Evolutionary conservation across 2,888 invertebrate species (phyloP).

Genomic region (Noctua comes): DNA sequence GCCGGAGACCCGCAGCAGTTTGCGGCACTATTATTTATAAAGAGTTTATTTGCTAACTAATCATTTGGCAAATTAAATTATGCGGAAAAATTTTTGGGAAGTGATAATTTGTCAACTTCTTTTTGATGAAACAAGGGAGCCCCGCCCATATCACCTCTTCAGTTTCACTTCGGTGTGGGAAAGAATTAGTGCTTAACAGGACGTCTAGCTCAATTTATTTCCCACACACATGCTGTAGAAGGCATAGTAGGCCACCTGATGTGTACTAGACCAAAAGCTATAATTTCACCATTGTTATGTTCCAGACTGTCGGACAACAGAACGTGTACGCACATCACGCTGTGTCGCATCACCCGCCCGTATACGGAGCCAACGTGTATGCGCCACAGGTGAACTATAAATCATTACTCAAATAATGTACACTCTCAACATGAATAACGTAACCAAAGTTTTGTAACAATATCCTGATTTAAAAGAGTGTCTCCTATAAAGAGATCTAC

Average conservation of each 20-base stretch:
- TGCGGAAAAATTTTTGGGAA: no score
- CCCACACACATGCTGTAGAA: background rate
- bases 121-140: background rate
- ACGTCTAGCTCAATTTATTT: background rate
- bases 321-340: constrained; percentile 82
- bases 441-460: background rate
- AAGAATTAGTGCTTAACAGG: background rate
- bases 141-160: background rate
- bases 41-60: no score
- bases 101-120: no score
- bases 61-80: no score
- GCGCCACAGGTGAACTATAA: constrained; percentile 78
- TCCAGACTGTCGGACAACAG: constrained; percentile 67
- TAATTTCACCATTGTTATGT: background rate
- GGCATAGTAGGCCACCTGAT: background rate
- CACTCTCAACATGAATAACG: background rate
- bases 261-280: background rate
- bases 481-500: no score
- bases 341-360: constrained; percentile 80
- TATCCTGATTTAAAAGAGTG: background rate
- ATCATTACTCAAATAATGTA: background rate
- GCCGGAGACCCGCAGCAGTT: no score
- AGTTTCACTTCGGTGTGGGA: background rate
- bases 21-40: no score
- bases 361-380: constrained; percentile 83